Base-by-base conservation (phyloP, 1,140 invertebrate species). In the Arctopsyche grandis region DNA sequence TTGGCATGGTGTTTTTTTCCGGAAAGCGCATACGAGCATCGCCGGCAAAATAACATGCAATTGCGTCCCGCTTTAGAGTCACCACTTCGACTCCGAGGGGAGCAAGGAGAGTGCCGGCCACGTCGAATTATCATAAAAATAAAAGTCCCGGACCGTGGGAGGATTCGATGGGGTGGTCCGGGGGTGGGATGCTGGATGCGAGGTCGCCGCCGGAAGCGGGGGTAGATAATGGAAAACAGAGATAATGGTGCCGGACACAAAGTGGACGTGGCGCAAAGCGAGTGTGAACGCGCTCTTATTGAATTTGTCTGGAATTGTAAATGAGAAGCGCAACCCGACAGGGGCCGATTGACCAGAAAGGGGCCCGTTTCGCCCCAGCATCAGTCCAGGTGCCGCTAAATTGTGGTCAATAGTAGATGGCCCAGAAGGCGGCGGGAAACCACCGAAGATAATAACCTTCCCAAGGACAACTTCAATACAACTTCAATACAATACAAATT, bases 301-400 rank as follows among this genome's bases (percentile, higher is more conserved):
- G 80, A 82, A 82, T 82, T 82, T 82, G 80, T 79, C 78, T 79
- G 52, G 80, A 82, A 82, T 82, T 77, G 80, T 77, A 79, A 82
- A 82, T 82, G 80, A 82, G 80, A 82, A 52, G 24, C 58, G 46
- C 12, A 12, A 10, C 46, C 44, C 26, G 74, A 76, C 73, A 52
- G 48, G 60, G 52, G 74, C 29, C 24, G 71, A 75, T 24, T 12
- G 48, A 52, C 12, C 16, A 3, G 48, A 52, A 52, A 3, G 48
- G 48, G 63, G 5, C 10, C 0, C 9, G 12, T 60, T 58, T 26
- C 48, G 4, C 5, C 74, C 9, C 9, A 9, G 66, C 3, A 29
- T 69, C 66, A 26, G n/a, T 38, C 12, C 66, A 26, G 24, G n/a
- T n/a, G 21, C 52, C 52, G 52, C 21, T 58, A 58, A 58, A n/a